Evolutionary conservation across 1,140 invertebrate genomes (phyloP).

Genomic region (Tetragnatha versicolor): DNA sequence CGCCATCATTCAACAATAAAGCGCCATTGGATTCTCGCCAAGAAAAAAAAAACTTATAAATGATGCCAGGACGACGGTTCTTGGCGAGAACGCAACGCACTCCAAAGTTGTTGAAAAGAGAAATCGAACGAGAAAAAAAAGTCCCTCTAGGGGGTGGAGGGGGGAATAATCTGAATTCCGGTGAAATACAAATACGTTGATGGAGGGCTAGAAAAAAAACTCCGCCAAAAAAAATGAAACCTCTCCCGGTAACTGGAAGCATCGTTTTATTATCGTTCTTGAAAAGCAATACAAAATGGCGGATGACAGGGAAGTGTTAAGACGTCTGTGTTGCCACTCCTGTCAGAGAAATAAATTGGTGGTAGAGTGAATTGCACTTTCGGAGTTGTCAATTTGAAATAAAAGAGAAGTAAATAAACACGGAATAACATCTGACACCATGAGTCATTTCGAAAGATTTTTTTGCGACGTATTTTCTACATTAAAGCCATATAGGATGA

Average conservation of each 20-base stretch:
- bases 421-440: neutral
- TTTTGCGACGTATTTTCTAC: too few relatives aligned
- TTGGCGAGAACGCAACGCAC: neutral
- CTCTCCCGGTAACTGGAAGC: slow-evolving; percentile 30
- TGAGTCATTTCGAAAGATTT: too few relatives aligned
- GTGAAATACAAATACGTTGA: slow-evolving; percentile 29
- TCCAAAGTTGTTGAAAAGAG: slow-evolving; percentile 3
- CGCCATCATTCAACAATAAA: slow-evolving; percentile 48
- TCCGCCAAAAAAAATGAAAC: neutral
- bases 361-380: slow-evolving; percentile 9
- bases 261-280: slow-evolving; percentile 26
- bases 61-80: neutral
- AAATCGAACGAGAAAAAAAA: slow-evolving; percentile 32
- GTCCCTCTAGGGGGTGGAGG: neutral
- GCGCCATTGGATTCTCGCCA: slow-evolving; percentile 32
- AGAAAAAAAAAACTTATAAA: slow-evolving; percentile 4
- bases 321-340: slow-evolving; percentile 22
- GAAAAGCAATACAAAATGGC: slow-evolving; percentile 33
- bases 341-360: slow-evolving; percentile 45
- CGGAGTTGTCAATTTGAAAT: slow-evolving; percentile 15
- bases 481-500: too few relatives aligned
- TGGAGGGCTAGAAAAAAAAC: slow-evolving; percentile 3
- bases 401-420: neutral
- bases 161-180: slow-evolving; percentile 6
- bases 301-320: slow-evolving; percentile 21